phyloP scores from a whole-genome alignment of 2,113 vertebrate species.

The Diadophis punctatus region DNA sequence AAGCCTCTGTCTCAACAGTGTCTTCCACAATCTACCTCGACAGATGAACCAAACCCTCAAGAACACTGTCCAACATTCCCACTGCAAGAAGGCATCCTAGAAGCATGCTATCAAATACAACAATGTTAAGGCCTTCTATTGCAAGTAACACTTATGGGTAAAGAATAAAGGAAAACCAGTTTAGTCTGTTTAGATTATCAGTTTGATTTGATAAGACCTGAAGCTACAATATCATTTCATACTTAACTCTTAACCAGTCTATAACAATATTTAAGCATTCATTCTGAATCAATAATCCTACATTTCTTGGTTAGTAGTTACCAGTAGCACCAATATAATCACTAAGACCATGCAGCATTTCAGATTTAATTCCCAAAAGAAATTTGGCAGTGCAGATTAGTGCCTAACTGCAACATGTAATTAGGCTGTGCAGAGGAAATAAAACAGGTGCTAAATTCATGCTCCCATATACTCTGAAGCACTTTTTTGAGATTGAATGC shows the following conservation, averaged over 20 bases:
- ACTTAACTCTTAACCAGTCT: neutral
- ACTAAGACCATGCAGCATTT: neutral
- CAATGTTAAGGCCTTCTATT: neutral
- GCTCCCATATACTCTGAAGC: neutral
- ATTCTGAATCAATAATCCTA: neutral
- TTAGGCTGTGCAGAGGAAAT: neutral
- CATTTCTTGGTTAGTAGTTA: neutral
- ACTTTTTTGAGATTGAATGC: neutral
- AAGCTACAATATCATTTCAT: neutral
- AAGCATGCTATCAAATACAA: neutral
- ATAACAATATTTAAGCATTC: neutral
- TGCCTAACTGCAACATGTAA: neutral
- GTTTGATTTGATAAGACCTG: neutral
- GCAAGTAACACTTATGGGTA: neutral
- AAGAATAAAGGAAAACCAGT: neutral
- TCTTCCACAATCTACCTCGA: neutral
- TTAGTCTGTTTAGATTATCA: neutral
- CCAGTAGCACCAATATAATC: neutral
- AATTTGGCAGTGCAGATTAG: neutral
- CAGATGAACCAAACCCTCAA: neutral
- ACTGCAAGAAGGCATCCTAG: neutral
- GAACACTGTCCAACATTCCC: neutral
- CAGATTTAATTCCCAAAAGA: neutral
- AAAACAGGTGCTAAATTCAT: neutral
- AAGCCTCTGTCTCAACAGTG: neutral